Base-by-base conservation (phyloP, 2,797 vertebrate species). In the Chanos chanos region DNA sequence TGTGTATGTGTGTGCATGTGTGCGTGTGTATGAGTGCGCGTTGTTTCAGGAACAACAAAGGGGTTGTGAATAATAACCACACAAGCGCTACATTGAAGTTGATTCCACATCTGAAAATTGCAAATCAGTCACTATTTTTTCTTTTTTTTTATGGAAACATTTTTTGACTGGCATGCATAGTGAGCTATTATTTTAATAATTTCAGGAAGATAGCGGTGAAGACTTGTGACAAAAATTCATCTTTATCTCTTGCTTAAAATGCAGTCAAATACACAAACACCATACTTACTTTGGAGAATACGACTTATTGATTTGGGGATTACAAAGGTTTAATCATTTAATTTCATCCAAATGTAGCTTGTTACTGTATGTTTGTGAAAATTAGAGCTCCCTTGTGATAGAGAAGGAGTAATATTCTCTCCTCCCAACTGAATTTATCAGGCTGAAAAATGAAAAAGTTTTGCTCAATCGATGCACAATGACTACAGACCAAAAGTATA, bases 401-500 rank as follows among this genome's bases (percentile, higher is more conserved):
- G 61, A 53, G 65, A 68, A 74, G 74, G 70, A 61, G 64, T 82
- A 81, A 81, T 76, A 51, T 57, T 65, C 62, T 76, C 67, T 63
- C 56, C 66, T 71, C 76, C 73, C 72, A 66, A 61, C 78, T 69
- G 68, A 70, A 79, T 68, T 78, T 75, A 76, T 84, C 86, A 85
- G 78, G 66, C 50, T 77, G 75, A 53, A 74, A 81, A 87, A 82
- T 80, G 66, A 70, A 81, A n/a, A 84, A 84, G 76, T 60, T 82
- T 85, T 78, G 77, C 15, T 0, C 68, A 80, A 90, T 89, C 88
- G 72, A 90, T 90, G 85, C 34, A 27, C 86, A 89, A 90, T 88
- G 82, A 86, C 81, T 75, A 13, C 56, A 77, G 82, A 86, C 85
- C 87, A 77, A 82, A 87, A 86, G 70, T 87, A 83, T 83, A 85